phyloP scores from a whole-genome alignment of 2,113 vertebrate species.

The Condylura cristata region DNA sequence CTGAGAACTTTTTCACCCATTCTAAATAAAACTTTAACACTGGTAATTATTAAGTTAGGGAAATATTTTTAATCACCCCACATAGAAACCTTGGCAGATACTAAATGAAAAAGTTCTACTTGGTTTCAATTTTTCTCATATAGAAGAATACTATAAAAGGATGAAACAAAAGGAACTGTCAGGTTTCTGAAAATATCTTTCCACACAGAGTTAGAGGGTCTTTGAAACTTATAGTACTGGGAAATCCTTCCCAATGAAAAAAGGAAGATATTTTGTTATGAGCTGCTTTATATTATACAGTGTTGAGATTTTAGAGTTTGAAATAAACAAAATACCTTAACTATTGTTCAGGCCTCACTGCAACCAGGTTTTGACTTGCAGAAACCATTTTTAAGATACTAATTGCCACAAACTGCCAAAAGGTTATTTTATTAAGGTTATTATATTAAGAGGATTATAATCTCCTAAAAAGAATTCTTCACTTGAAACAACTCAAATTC shows the following conservation, averaged over 20 bases:
- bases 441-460: constrained; percentile 16
- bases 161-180: not conserved
- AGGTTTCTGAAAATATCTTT: not conserved
- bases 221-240: constrained; percentile 17
- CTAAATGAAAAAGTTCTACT: constrained; percentile 21
- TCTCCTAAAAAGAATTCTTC: constrained; percentile 27
- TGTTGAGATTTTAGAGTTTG: not conserved
- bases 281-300: constrained; percentile 22
- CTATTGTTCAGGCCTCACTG: constrained; percentile 23
- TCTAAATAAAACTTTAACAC: constrained; percentile 51
- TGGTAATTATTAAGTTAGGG: not conserved
- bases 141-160: not conserved
- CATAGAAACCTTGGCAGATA: constrained; percentile 11
- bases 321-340: constrained; percentile 48
- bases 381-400: constrained; percentile 49
- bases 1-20: constrained; percentile 1
- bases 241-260: constrained; percentile 21
- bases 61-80: constrained; percentile 24
- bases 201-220: not conserved
- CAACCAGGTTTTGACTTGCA: constrained; percentile 48
- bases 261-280: not conserved
- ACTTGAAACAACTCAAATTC: constrained; percentile 41
- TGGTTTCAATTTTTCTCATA: constrained; percentile 33
- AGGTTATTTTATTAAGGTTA: not conserved
- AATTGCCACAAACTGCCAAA: constrained; percentile 4